Conservation (phyloP, 2,113 vertebrate species). For the Nesoenas mayeri region DNA sequence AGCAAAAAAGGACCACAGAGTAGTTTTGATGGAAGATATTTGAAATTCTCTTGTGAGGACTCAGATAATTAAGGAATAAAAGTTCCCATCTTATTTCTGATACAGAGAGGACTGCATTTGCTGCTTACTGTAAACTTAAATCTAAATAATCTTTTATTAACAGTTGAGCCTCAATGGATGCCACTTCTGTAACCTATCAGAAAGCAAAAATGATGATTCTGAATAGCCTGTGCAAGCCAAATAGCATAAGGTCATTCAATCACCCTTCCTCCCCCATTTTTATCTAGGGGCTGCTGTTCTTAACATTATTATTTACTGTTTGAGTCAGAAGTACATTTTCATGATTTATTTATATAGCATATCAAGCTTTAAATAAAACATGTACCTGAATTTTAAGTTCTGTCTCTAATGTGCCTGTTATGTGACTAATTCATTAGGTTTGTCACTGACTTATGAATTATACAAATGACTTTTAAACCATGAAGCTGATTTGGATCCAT, state of each 20-base stretch:
- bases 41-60: background rate
- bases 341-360: slow-evolving; percentile 61
- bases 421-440: slow-evolving; percentile 74
- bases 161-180: background rate
- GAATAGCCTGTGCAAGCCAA: background rate
- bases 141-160: background rate
- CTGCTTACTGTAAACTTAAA: background rate
- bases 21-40: background rate
- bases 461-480: slow-evolving; percentile 44
- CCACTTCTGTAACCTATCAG: background rate
- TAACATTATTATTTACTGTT: slow-evolving; percentile 59
- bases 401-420: slow-evolving; percentile 56
- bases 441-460: slow-evolving; percentile 63
- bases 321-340: slow-evolving; percentile 61
- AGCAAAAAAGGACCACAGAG: background rate
- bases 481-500: slow-evolving; percentile 30
- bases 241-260: slow-evolving; percentile 20
- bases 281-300: slow-evolving; percentile 25
- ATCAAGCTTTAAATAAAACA: slow-evolving; percentile 69
- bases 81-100: background rate
- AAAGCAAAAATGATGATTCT: background rate
- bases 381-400: slow-evolving; percentile 24
- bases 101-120: background rate
- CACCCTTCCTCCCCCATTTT: background rate
- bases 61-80: background rate